Base-by-base conservation (phyloP, 2,113 vertebrate genomes). In the Brachypodius melanocephalos region DNA sequence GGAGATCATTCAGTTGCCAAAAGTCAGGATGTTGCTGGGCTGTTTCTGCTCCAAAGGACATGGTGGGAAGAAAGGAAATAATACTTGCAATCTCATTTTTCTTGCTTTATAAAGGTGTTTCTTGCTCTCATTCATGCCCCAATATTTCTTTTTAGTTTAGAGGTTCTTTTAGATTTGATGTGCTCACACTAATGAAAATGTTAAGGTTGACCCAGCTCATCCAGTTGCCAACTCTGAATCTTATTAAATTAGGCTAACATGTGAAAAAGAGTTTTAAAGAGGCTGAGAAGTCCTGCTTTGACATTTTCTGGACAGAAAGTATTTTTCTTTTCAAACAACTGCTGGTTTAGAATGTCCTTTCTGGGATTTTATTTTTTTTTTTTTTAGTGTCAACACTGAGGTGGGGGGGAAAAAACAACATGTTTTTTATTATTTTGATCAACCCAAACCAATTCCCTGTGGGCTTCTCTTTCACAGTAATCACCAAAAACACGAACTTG, bases 361-460 rank as follows among this genome's bases (percentile, higher is more conserved):
- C 15, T 52, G 29, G 24, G 12, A 14, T 45, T 4, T 34, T 21
- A 62, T 75, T 87, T 73, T 73, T 69, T 34, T 21, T 71, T 75
- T 87, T 73, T 73, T 69, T 24, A 11, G 71, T 61, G 51, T 36
- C 61, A 79, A 9, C 62, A 73, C 20, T 62, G 18, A 46, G 32
- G 34, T 21, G 46, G 21, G 2, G 3, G 14, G 3, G 4, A 0
- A 0, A 8, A 14, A 45, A 2, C 8, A 10, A 28, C 14, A 51
- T 4, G 9, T 8, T 34, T 61, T 51, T 63, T 45, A 34, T 91
- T 68, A 26, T 79, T 79, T 66, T 75, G 6, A 62, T 72, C 32
- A 58, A 48, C 14, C 3, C 31, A 57, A 84, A 87, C 6, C 31
- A 75, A 29, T 62, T 57, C 4, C n/a, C 62, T 48, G 28, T 66